A percentile compares a stretch with the other conserved stretches of the same genome.
Conservation (phyloP, 2,113 vertebrate species). For the Saguinus midas region DNA sequence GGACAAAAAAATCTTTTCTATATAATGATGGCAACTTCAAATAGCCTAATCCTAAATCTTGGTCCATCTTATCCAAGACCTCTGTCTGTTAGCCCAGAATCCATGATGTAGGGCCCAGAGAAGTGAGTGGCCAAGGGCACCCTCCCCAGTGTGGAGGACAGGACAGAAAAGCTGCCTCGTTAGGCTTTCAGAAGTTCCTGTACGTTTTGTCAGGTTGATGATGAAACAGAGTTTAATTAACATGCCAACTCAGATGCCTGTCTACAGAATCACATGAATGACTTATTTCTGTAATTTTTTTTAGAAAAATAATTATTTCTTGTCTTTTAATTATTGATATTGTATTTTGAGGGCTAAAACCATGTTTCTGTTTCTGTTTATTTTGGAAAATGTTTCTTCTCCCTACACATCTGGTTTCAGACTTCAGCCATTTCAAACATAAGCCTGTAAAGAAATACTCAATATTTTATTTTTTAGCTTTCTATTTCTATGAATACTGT, state of each 20-base stretch:
- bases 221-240: not conserved
- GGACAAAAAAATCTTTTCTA: not conserved
- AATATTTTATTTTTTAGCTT: slow-evolving; percentile 36
- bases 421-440: not conserved
- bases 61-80: not conserved
- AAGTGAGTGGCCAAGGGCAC: not conserved
- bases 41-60: not conserved
- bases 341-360: not conserved
- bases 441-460: not conserved
- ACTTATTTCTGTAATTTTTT: not conserved
- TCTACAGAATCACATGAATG: not conserved
- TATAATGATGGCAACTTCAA: not conserved
- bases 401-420: not conserved
- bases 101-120: not conserved
- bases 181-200: not conserved
- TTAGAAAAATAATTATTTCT: not conserved
- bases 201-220: not conserved
- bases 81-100: not conserved
- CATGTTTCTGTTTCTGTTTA: not conserved
- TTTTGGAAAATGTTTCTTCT: slow-evolving; percentile 20
- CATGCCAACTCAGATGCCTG: not conserved
- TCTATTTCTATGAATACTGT: not conserved
- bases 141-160: not conserved
- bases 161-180: not conserved
- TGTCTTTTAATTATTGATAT: not conserved